These are phyloP conservation scores for Manis javanica DNA, from an alignment of 2,797 vertebrate genomes.

Conservation along the genomic window DNA sequence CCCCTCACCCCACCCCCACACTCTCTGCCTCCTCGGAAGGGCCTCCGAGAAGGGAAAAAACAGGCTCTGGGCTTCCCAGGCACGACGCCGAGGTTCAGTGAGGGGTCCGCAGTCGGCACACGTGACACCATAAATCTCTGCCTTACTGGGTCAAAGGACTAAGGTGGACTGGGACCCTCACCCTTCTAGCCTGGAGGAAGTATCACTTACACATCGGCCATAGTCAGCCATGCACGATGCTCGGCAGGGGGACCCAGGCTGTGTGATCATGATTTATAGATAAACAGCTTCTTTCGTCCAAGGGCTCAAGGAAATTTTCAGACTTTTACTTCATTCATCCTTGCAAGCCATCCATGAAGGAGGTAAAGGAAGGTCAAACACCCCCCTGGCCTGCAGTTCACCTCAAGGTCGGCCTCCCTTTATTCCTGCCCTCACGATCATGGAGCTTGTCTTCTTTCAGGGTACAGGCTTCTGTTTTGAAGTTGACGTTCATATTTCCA, in stretches of 20 bases:
- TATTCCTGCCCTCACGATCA: background rate
- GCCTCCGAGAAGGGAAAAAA: background rate
- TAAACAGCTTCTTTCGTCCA: conserved; percentile 61
- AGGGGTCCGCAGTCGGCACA: background rate
- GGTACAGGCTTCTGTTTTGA: background rate
- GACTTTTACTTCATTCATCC: conserved; percentile 66
- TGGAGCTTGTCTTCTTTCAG: background rate
- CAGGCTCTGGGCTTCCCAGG: background rate
- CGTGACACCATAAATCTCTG: background rate
- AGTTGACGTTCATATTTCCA: background rate
- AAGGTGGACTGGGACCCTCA: background rate
- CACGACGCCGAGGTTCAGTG: background rate
- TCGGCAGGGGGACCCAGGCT: conserved; percentile 2
- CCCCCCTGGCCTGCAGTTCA: background rate
- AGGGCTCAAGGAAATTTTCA: conserved; percentile 49
- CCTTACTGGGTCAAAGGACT: background rate
- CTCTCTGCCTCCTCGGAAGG: background rate
- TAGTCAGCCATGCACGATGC: conserved; percentile 27
- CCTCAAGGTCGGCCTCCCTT: conserved; percentile 32
- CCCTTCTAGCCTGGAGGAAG: background rate
- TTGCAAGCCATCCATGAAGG: conserved; percentile 40
- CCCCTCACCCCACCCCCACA: rapidly evolving
- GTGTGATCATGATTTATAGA: conserved; percentile 50
- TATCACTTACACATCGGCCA: conserved; percentile 26
- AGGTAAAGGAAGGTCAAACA: background rate